A percentile compares a stretch with the other conserved stretches of the same genome.
These are phyloP conservation scores for Linyphia triangularis DNA, from an alignment of 2,888 invertebrate genomes.

Conservation along the genomic window DNA sequence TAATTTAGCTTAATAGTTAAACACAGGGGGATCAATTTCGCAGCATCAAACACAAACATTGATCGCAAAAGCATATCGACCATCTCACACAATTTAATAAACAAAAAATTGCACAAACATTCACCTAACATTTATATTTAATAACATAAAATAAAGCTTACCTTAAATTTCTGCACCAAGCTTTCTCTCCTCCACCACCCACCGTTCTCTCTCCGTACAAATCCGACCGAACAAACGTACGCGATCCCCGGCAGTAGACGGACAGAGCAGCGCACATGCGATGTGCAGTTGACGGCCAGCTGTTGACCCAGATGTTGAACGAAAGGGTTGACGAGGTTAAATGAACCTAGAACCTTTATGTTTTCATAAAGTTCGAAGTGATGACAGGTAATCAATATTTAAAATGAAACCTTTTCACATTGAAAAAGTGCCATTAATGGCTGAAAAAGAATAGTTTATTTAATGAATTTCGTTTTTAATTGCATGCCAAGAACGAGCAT, in stretches of 20 bases:
- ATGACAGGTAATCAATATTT: neutral
- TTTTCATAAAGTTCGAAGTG: neutral
- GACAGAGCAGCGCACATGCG: neutral
- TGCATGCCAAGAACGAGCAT: too few relatives aligned
- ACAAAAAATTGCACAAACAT: neutral
- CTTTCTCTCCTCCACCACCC: neutral
- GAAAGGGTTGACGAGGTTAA: neutral
- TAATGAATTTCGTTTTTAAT: too few relatives aligned
- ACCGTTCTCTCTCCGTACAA: neutral
- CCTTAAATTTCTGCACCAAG: neutral
- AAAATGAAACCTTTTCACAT: too few relatives aligned
- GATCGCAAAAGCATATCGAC: neutral
- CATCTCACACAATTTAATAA: too few relatives aligned
- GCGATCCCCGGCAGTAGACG: neutral
- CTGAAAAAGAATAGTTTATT: too few relatives aligned
- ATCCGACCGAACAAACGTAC: neutral
- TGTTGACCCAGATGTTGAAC: neutral
- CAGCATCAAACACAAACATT: neutral
- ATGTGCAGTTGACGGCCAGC: neutral
- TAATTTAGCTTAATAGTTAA: neutral
- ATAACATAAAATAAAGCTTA: neutral
- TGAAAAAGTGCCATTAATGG: too few relatives aligned
- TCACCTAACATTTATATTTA: neutral
- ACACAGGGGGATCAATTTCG: neutral
- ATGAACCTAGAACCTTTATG: neutral